Evolutionary conservation across 1,140 invertebrate species (phyloP).

Genomic region (Lordiphosa stackelbergi): DNA sequence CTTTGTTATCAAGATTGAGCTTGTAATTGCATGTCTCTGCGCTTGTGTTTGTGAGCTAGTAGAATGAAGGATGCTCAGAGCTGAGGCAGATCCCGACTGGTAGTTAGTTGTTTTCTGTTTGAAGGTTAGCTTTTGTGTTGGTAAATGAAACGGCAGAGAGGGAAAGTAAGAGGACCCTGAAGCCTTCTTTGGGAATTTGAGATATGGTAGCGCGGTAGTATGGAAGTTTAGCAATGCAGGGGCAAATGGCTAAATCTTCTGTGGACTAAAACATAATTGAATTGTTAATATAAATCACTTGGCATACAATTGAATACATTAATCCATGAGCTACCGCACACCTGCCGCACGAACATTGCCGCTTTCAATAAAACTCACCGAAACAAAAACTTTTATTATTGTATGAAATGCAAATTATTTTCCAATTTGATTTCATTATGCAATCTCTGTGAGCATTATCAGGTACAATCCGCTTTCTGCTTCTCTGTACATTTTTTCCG

Average conservation of each 20-base stretch:
- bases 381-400: conserved; percentile 20
- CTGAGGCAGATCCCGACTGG: conserved; percentile 5
- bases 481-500: conserved; percentile 21
- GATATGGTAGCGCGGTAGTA: no score
- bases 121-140: conserved; percentile 23
- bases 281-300: no score
- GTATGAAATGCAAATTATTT: conserved; percentile 70
- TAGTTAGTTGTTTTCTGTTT: conserved; percentile 13
- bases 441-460: conserved; percentile 46
- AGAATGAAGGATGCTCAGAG: conserved; percentile 8
- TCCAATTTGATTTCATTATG: conserved; percentile 62
- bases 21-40: conserved; percentile 27
- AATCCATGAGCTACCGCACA: no score
- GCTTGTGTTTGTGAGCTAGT: conserved; percentile 7
- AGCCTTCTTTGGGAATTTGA: no score
- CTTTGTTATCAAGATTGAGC: conserved; percentile 65
- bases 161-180: no score
- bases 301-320: no score
- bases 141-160: no score
- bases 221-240: no score
- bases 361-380: background rate
- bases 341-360: background rate
- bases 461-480: conserved; percentile 25
- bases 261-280: no score
- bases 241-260: no score